These are phyloP conservation scores for Spisula subtruncata DNA, from an alignment of 2,888 invertebrate genomes.

Conservation along the genomic window DNA sequence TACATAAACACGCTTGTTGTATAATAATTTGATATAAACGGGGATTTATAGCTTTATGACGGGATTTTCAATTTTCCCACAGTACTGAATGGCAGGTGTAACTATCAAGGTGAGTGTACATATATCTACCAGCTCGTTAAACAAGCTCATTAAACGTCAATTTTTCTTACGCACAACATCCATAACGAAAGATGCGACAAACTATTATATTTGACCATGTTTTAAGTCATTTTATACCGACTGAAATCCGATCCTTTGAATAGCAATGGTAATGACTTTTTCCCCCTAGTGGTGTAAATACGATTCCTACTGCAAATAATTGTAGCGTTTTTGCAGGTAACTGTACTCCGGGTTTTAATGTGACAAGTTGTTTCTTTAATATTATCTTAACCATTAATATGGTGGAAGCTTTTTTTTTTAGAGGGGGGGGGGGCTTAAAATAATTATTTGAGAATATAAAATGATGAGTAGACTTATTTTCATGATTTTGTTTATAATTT, in stretches of 20 bases:
- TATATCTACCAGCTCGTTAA: conserved; percentile 59
- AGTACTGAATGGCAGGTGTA: conserved; percentile 60
- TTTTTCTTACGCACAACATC: conserved; percentile 36
- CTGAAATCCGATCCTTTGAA: neutral
- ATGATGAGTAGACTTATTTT: too few species aligned
- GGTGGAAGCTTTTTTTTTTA: too few species aligned
- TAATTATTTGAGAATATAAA: too few species aligned
- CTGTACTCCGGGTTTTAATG: too few species aligned
- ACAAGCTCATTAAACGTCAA: conserved; percentile 55
- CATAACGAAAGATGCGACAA: conserved; percentile 15
- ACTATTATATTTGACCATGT: conserved; percentile 1
- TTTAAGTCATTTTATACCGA: conserved; percentile 1
- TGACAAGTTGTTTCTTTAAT: too few species aligned
- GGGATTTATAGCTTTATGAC: conserved; percentile 25
- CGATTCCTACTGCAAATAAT: neutral
- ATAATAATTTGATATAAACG: neutral
- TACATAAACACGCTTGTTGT: conserved; percentile 6
- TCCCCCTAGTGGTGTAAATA: neutral
- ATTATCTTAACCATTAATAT: too few species aligned
- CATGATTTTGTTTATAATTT: too few species aligned
- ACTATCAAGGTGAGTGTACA: conserved; percentile 65
- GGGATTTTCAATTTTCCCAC: conserved; percentile 74
- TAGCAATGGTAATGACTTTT: neutral
- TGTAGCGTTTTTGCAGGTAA: neutral
- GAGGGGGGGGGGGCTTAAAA: too few species aligned